Percentiles rank a stretch among this genome's conserved stretches.
phyloP scores from a whole-genome alignment of 2,113 vertebrate genomes.

The Tychaedon coryphoeus region DNA sequence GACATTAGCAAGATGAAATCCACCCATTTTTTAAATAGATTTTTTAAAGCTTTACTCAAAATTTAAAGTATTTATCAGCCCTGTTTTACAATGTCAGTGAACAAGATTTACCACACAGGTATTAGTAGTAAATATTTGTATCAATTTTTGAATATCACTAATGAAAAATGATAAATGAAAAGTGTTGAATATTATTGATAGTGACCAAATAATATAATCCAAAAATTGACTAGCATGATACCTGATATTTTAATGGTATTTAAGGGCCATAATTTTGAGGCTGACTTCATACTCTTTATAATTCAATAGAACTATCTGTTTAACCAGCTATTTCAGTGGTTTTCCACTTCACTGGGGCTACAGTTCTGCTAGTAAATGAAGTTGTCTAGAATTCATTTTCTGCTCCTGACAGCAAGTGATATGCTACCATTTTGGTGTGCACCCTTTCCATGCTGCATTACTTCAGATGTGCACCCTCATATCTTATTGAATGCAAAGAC shows the following conservation, averaged over 20 bases:
- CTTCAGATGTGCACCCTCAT: accelerated
- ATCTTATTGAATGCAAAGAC: background rate
- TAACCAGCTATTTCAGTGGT: background rate
- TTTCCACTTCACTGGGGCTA: background rate
- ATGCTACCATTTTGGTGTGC: background rate
- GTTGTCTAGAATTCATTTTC: background rate
- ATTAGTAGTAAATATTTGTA: background rate
- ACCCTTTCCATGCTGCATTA: background rate
- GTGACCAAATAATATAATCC: background rate
- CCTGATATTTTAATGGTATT: background rate
- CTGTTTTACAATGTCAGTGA: background rate
- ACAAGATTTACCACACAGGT: background rate
- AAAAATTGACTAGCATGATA: background rate
- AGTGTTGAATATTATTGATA: background rate
- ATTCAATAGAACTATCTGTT: background rate
- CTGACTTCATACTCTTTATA: background rate
- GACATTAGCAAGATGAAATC: background rate
- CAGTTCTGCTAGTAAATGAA: background rate
- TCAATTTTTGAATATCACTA: background rate
- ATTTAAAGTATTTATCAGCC: background rate
- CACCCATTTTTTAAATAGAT: background rate
- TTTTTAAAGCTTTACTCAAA: background rate
- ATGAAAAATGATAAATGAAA: background rate
- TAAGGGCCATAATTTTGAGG: background rate
- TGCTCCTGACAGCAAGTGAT: background rate